Conservation (phyloP, 2,113 vertebrate genomes). For the Ailuropoda melanoleuca region DNA sequence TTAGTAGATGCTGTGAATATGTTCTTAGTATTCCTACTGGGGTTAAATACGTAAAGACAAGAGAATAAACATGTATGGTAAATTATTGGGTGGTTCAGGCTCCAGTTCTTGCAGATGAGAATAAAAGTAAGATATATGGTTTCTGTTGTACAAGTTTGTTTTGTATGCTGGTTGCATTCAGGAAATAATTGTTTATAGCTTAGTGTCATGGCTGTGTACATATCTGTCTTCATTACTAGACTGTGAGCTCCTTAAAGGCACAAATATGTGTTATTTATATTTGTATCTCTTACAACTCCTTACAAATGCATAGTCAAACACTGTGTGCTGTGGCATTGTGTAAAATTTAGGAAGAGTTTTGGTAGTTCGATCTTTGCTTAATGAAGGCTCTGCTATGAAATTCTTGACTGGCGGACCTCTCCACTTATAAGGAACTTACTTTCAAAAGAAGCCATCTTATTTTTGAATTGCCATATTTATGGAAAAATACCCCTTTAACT, state of each 20-base stretch:
- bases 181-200: not conserved
- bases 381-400: not conserved
- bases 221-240: not conserved
- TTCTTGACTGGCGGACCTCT: not conserved
- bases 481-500: not conserved
- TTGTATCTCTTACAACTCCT: not conserved
- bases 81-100: not conserved
- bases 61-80: not conserved
- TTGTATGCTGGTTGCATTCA: not conserved
- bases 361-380: not conserved
- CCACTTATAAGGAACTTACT: not conserved
- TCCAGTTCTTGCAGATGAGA: not conserved
- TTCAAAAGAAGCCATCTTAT: not conserved
- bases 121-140: not conserved
- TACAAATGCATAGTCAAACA: not conserved
- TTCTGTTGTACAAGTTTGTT: not conserved
- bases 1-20: not conserved
- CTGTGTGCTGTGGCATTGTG: not conserved
- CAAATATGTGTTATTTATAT: not conserved
- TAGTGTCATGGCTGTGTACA: not conserved
- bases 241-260: not conserved
- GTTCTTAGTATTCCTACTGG: not conserved
- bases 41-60: not conserved
- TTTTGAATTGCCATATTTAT: not conserved
- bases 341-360: not conserved